Conservation (phyloP, 2,797 vertebrate species). For the Clangula hyemalis region DNA sequence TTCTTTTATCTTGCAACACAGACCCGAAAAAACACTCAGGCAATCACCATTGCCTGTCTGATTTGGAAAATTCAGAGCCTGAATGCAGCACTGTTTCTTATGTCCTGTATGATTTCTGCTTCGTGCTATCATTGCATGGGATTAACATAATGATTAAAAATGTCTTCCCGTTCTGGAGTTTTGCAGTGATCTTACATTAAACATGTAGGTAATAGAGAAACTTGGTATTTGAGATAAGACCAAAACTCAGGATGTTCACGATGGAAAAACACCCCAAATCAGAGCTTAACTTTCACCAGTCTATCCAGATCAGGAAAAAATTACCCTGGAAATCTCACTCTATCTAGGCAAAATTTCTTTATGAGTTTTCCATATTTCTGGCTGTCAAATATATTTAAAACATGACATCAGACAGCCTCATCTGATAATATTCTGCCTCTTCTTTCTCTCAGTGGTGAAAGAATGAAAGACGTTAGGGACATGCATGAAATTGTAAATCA, state of each 20-base stretch:
- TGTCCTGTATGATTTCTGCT: neutral
- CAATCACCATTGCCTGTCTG: neutral
- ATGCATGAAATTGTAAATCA: neutral
- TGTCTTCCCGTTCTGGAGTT: neutral
- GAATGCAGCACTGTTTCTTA: neutral
- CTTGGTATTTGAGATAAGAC: neutral
- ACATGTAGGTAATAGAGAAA: neutral
- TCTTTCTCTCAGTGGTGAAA: neutral
- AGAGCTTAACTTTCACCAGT: neutral
- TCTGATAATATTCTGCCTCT: neutral
- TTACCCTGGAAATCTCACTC: neutral
- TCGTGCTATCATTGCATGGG: neutral
- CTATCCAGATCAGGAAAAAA: neutral
- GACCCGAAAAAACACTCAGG: neutral
- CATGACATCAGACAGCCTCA: neutral
- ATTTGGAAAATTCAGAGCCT: neutral
- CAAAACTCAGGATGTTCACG: neutral
- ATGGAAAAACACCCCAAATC: neutral
- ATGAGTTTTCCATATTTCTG: neutral
- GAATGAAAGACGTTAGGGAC: neutral
- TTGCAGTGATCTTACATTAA: neutral
- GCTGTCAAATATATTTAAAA: neutral
- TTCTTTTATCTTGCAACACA: neutral
- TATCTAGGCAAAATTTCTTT: neutral
- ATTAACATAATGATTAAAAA: neutral